Evolutionary conservation across 2,888 invertebrate genomes (phyloP).

Genomic region (Nymphalis urticae): DNA sequence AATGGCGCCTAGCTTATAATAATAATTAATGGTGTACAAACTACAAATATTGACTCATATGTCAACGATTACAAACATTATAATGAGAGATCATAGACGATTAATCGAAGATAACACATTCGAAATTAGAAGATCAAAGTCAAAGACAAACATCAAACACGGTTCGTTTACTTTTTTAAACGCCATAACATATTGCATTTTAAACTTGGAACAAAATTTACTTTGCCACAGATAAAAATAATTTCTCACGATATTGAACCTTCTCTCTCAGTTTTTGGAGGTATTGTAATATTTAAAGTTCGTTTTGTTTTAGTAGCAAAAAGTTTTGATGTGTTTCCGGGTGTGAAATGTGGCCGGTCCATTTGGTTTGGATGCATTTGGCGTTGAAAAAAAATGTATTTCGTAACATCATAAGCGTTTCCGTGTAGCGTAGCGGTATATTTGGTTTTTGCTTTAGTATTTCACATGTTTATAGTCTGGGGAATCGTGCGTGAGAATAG

Average conservation of each 20-base stretch:
- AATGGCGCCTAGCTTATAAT: slow-evolving; percentile 1
- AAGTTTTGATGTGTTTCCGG: slow-evolving; percentile 70
- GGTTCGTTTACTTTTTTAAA: slow-evolving; percentile 41
- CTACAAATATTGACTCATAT: too few species aligned
- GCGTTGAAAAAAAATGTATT: slow-evolving; percentile 49
- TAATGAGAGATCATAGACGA: slow-evolving; percentile 14
- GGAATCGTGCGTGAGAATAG: slow-evolving; percentile 53
- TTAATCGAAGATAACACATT: slow-evolving; percentile 29
- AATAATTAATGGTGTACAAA: background rate
- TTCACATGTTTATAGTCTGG: slow-evolving; percentile 44
- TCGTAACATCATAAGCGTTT: slow-evolving; percentile 51
- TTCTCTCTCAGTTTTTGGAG: slow-evolving; percentile 29
- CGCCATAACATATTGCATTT: slow-evolving; percentile 48
- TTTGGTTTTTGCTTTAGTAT: slow-evolving; percentile 49
- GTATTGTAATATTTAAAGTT: slow-evolving; percentile 22
- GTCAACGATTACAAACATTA: background rate
- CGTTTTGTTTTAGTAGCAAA: slow-evolving; percentile 45
- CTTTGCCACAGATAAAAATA: slow-evolving; percentile 29
- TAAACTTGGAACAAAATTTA: slow-evolving; percentile 39
- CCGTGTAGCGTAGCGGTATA: slow-evolving; percentile 59
- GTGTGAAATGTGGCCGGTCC: slow-evolving; percentile 74
- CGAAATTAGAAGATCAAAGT: slow-evolving; percentile 37
- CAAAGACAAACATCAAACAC: slow-evolving; percentile 35
- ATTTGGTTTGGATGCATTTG: slow-evolving; percentile 69
- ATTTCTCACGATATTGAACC: slow-evolving; percentile 29